These are phyloP conservation scores for Asbolus verrucosus DNA, from an alignment of 1,140 invertebrate species.

Conservation along the genomic window DNA sequence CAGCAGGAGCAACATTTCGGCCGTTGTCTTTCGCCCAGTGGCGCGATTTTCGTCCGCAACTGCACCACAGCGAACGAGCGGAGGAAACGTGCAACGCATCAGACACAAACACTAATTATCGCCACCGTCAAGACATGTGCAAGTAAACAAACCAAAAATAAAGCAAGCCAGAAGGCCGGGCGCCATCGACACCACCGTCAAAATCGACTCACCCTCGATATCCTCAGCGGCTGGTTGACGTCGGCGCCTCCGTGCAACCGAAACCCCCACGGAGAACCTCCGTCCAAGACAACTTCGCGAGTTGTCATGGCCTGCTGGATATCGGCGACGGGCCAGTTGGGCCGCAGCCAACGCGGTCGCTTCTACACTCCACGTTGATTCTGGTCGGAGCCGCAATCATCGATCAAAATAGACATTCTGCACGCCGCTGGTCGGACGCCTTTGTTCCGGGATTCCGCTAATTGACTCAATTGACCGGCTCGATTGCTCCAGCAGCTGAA, in stretches of 20 bases:
- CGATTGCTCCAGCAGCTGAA: slow-evolving; percentile 2
- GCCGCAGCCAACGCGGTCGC: slow-evolving; percentile 47
- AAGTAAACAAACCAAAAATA: slow-evolving; percentile 41
- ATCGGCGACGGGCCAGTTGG: slow-evolving; percentile 39
- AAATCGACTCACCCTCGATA: slow-evolving; percentile 80
- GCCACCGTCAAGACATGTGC: slow-evolving; percentile 4
- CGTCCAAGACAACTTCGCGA: slow-evolving; percentile 78
- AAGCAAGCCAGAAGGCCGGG: neutral
- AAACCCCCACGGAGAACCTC: slow-evolving; percentile 91
- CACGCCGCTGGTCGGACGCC: slow-evolving; percentile 20
- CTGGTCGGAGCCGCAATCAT: slow-evolving; percentile 40
- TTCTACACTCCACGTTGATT: slow-evolving; percentile 34
- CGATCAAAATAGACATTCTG: slow-evolving; percentile 52
- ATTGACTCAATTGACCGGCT: neutral
- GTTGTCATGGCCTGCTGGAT: slow-evolving; percentile 70
- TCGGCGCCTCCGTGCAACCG: slow-evolving; percentile 85
- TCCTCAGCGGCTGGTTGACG: slow-evolving; percentile 78
- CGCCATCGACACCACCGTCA: neutral
- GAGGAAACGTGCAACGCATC: neutral
- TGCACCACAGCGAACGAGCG: too few species aligned
- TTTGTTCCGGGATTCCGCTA: neutral
- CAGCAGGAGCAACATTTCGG: too few species aligned
- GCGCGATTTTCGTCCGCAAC: too few species aligned
- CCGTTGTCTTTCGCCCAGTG: too few species aligned
- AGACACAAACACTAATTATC: slow-evolving; percentile 12